Conservation (phyloP, 2,113 vertebrate species). For the Ptyas mucosa region DNA sequence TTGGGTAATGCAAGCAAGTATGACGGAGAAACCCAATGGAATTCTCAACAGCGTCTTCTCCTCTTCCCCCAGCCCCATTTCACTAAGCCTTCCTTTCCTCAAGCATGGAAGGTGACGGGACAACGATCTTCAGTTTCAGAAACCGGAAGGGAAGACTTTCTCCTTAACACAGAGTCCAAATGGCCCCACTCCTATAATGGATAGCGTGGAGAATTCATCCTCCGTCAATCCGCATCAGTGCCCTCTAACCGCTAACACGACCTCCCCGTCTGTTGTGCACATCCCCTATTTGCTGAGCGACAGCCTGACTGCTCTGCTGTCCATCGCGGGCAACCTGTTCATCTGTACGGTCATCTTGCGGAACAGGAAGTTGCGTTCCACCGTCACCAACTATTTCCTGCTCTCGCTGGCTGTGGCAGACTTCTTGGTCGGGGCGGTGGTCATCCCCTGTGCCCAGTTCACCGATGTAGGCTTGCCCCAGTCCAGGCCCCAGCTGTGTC, state of each 20-base stretch:
- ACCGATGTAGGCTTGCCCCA: slow-evolving; percentile 12
- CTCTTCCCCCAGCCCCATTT: neutral
- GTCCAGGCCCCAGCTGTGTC: slow-evolving; percentile 11
- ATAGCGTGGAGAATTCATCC: neutral
- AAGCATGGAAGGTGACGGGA: neutral
- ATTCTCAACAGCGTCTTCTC: neutral
- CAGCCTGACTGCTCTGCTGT: neutral
- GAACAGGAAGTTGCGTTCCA: slow-evolving; percentile 18
- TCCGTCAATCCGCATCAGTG: neutral
- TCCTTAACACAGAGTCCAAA: neutral
- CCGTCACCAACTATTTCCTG: slow-evolving; percentile 46
- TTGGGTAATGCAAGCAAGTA: neutral
- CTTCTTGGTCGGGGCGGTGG: slow-evolving; percentile 41
- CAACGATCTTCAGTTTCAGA: accelerated
- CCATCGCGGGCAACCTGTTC: slow-evolving; percentile 38
- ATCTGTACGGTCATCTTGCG: slow-evolving; percentile 32
- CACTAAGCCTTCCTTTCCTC: neutral
- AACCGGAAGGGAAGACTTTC: neutral
- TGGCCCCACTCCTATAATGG: neutral
- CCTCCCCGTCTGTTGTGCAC: neutral
- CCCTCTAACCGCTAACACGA: neutral
- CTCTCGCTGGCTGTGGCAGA: slow-evolving; percentile 43
- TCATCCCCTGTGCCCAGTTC: slow-evolving; percentile 45
- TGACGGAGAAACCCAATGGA: neutral
- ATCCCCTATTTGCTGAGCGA: slow-evolving; percentile 35